phyloP scores from a whole-genome alignment of 37 sponge, comb jelly and placozoan species.

The Agelas oroides region DNA sequence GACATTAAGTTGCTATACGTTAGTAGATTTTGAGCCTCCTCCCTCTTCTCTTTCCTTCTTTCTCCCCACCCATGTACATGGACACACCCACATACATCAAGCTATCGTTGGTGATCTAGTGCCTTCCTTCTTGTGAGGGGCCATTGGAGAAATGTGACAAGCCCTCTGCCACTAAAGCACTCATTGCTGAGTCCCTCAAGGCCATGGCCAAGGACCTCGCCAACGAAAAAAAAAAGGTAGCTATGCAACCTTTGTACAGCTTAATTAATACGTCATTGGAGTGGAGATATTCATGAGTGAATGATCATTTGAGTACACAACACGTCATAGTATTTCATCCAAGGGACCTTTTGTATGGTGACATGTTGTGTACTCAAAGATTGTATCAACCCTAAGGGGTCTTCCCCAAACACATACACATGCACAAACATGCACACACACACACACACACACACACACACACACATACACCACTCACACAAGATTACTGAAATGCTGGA shows the following conservation, averaged over 20 bases:
- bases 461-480: neutral
- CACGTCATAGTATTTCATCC: no score
- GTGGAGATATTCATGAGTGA: no score
- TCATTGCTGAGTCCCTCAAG: constrained; percentile 95
- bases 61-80: neutral
- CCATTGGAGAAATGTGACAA: constrained; percentile 83
- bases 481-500: constrained; percentile 83
- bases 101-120: constrained; percentile 88
- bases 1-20: no score
- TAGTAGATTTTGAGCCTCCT: no score
- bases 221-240: constrained; percentile 90
- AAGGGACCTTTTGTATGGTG: no score
- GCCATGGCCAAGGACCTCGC: constrained; percentile 91
- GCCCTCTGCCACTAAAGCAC: constrained; percentile 96
- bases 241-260: no score
- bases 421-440: neutral
- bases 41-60: constrained; percentile 7
- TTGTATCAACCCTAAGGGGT: no score
- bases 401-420: no score
- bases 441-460: neutral
- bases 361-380: no score
- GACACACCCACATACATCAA: no score
- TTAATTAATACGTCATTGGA: no score
- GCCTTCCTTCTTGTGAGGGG: constrained; percentile 87
- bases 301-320: no score